These are phyloP conservation scores for Triplophysa rosa DNA, from an alignment of 2,113 vertebrate genomes.

Conservation along the genomic window DNA sequence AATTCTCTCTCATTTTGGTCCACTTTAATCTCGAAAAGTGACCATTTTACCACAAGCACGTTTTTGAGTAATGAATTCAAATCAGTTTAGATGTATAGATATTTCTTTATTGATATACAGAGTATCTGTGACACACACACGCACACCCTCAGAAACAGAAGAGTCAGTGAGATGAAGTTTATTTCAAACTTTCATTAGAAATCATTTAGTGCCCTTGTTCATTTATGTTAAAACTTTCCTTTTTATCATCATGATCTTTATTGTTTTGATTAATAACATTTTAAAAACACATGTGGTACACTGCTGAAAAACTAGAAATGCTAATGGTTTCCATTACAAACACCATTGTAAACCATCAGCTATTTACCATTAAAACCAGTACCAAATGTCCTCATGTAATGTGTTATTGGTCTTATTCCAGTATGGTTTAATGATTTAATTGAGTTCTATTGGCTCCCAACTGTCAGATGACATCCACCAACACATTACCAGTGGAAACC, in stretches of 20 bases:
- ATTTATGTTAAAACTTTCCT: not conserved
- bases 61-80: not conserved
- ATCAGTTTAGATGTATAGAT: not conserved
- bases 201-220: not conserved
- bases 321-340: no score
- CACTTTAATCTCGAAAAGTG: not conserved
- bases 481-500: no score
- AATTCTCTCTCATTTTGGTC: not conserved
- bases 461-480: no score
- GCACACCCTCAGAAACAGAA: not conserved
- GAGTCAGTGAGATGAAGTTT: not conserved
- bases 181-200: not conserved
- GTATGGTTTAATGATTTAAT: no score
- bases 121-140: not conserved
- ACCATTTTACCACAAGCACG: not conserved
- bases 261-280: no score
- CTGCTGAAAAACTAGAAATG: no score
- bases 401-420: no score
- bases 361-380: no score
- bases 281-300: no score
- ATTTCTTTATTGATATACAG: not conserved
- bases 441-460: no score
- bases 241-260: not conserved
- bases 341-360: no score
- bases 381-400: no score